phyloP scores from a whole-genome alignment of 2,797 vertebrate species.

The Botia kubotai region DNA sequence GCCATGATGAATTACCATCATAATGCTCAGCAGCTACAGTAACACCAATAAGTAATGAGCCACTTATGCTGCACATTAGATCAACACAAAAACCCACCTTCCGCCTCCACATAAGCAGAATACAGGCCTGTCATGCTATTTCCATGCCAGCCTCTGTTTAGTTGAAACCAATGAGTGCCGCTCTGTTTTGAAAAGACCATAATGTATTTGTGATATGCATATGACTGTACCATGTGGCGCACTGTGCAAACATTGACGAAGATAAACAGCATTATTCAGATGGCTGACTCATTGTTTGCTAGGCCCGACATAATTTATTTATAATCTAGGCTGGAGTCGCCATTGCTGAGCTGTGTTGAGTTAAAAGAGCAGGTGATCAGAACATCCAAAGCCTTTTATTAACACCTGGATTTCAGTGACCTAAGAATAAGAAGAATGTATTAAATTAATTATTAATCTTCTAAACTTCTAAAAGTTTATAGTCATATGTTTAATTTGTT shows the following conservation, averaged over 20 bases:
- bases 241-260: conserved; percentile 46
- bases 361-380: background rate
- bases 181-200: conserved; percentile 10
- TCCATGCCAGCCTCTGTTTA: conserved; percentile 26
- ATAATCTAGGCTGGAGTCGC: background rate
- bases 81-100: conserved; percentile 20
- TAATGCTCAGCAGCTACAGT: background rate
- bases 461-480: background rate
- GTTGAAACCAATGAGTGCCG: conserved; percentile 6
- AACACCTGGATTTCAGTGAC: background rate
- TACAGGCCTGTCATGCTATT: conserved; percentile 13
- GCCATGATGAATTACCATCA: conserved; percentile 25
- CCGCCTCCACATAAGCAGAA: background rate
- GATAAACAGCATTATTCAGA: conserved; percentile 43
- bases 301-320: conserved; percentile 37
- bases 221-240: conserved; percentile 41
- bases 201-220: conserved; percentile 39
- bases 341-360: background rate
- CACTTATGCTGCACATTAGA: conserved; percentile 6
- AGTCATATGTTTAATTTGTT: too few species aligned
- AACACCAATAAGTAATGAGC: background rate
- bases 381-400: background rate
- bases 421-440: background rate
- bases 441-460: background rate
- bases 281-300: conserved; percentile 43